Evolutionary conservation across 1,140 invertebrate species (phyloP), one percentile per base, ranked within the genome.

Genomic region (Phthorimaea operculella): DNA sequence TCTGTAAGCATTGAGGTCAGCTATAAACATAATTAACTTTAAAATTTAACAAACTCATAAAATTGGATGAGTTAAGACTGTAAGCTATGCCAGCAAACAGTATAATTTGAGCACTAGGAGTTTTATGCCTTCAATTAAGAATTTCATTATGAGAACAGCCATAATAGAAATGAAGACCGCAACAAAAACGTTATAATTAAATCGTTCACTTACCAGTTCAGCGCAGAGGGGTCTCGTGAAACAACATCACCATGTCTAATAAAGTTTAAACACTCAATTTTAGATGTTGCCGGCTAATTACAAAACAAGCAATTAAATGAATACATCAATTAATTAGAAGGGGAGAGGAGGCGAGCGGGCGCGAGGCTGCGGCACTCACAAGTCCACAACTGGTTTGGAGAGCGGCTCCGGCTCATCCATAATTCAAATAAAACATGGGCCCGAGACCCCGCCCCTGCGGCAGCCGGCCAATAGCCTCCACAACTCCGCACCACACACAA

Each of bases 371-470:
- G 69, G 66, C 75, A 65, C 65, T 71, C 71, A 65, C 79, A 84
- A 84, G 79, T 82, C 79, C 70, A 65, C 79, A 83, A 83, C 79
- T 82, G 79, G 79, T 82, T 79, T 77, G 42, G 60, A 68, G 64
- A 70, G 69, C 71, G 68, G 62, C 68, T 70, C 67, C 59, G 70
- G 59, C 68, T 84, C 78, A 83, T 83, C 79, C 78, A 83, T 84
- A 80, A 84, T 81, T 81, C 79, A 81, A 82, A 83, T 76, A 82
- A 72, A 83, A 82, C 76, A 84, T 82, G 80, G 79, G 76, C 54
- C 67, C 76, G 72, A 70, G 63, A 76, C 79, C 59, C 71, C 79
- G 81, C 81, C 81, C 81, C 76, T 76, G 79, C 50, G 68, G 64
- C 59, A 77, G 70, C 68, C 72, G 66, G 68, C 81, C 79, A 82